A percentile compares a stretch with the other conserved stretches of the same genome.
phyloP scores from a whole-genome alignment of 2,797 vertebrate genomes.

The Anomalospiza imberbis region DNA sequence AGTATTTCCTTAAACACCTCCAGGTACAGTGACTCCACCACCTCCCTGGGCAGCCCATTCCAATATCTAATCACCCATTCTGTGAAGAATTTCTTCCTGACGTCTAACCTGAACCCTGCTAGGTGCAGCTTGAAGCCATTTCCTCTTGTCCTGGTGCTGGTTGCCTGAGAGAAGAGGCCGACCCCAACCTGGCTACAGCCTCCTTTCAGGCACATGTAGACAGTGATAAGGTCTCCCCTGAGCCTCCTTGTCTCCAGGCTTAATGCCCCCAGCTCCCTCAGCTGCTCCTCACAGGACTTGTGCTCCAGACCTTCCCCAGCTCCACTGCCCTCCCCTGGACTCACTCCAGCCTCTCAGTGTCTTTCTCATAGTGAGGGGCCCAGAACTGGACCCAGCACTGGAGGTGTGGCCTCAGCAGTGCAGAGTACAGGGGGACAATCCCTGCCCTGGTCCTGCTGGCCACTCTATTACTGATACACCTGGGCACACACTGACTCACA shows the following conservation, averaged over 20 bases:
- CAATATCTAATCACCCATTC: background rate
- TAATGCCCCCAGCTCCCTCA: background rate
- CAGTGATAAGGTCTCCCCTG: rapidly evolving
- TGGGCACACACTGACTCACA: background rate
- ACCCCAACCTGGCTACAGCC: too few species aligned
- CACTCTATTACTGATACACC: background rate
- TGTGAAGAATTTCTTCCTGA: background rate
- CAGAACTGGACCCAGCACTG: background rate
- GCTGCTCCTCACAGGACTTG: background rate
- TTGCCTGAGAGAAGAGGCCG: rapidly evolving
- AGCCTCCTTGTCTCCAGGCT: background rate
- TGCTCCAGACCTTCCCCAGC: background rate
- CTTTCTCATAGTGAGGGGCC: background rate
- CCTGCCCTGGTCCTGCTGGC: background rate
- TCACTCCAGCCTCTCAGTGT: background rate
- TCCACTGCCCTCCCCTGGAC: background rate
- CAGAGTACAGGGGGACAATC: background rate
- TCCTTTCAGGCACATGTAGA: background rate
- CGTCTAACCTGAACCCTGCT: background rate
- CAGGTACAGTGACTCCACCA: background rate
- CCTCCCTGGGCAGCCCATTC: background rate
- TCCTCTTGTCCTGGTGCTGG: background rate
- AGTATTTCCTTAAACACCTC: background rate
- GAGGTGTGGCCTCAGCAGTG: background rate
- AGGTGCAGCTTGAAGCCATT: background rate